Base-by-base conservation (phyloP, 2,797 vertebrate species). In the Rhodeus uyekii region DNA sequence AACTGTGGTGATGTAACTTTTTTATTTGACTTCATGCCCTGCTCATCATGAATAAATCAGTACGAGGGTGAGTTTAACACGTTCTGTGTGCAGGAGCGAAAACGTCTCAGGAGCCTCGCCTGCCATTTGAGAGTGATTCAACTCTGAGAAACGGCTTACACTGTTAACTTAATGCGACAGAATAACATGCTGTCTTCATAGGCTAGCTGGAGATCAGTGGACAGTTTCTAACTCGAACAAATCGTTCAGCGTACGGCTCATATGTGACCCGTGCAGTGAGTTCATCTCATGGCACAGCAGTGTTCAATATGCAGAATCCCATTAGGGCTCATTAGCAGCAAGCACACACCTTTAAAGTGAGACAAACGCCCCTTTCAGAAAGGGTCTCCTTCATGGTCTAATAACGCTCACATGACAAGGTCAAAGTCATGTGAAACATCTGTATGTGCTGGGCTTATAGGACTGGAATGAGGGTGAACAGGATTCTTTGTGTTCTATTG, bases 11-110 rank as follows among this genome's bases (percentile, higher is more conserved):
- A 76, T 86, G 79, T 84, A 84, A 85, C 68, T 75, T 77, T 63
- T 68, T 64, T 34, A 48, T 78, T 82, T 77, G 78, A 71, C 60
- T 65, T 81, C 61, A 65, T 44, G 24, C 60, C 42, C 78, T 69
- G 76, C 65, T 85, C 63, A 42, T 76, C 75, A 87, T 88, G 84
- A 89, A 88, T 87, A 87, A 86, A 85, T 86, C 27, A 88, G 14
- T 8, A 13, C 16, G 19, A 46, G 58, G 46, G 36, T 61, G 76
- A 75, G 71, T 81, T 67, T 78, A 44, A 72, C 76, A 78, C 36
- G 29, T 36, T 65, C 71, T 44, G 48, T 73, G 82, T 42, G 18
- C 78, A 39, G 29, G n/a, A 60, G 48, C 44, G 8, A 61, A 22
- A 55, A 18, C 13, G 2, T 61, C 78, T 80, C 67, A 2, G 29